Evolutionary conservation across 2,797 vertebrate species (phyloP).

Genomic region (Enteromius mattozi): DNA sequence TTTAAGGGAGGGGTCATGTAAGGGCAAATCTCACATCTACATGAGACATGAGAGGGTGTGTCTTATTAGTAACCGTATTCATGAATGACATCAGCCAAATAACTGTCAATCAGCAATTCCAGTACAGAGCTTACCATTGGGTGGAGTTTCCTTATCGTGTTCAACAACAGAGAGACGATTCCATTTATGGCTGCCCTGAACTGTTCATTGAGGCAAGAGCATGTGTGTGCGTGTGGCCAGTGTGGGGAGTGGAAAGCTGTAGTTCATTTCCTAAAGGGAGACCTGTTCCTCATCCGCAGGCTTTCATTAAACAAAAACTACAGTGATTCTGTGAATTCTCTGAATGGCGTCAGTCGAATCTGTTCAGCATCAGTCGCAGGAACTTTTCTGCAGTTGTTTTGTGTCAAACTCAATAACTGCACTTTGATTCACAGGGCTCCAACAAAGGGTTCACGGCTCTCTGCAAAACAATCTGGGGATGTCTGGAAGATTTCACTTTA

Average conservation of each 20-base stretch:
- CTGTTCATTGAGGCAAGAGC: constrained; percentile 8
- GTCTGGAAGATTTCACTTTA: neutral
- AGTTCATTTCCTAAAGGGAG: constrained; percentile 24
- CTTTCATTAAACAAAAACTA: constrained; percentile 24
- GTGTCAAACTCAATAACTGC: constrained; percentile 15
- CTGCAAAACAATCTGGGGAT: neutral
- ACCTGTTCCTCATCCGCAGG: constrained; percentile 17
- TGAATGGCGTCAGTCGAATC: neutral
- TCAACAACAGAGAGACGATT: constrained; percentile 34
- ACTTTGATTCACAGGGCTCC: neutral
- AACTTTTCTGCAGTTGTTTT: constrained; percentile 11
- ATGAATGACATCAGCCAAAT: constrained; percentile 64
- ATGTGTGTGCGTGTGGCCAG: constrained; percentile 17
- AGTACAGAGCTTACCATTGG: constrained; percentile 38
- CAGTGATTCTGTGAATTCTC: constrained; percentile 9
- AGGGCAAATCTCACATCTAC: neutral
- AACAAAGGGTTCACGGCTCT: neutral
- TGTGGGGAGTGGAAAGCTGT: constrained; percentile 24
- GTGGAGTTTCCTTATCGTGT: constrained; percentile 37
- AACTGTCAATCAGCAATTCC: constrained; percentile 55
- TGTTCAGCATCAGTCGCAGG: constrained; percentile 1
- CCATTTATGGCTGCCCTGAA: constrained; percentile 55
- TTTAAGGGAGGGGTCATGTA: neutral
- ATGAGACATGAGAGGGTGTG: constrained; percentile 15
- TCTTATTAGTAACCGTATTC: constrained; percentile 39